Base-by-base conservation (phyloP, 2,113 vertebrate genomes). In the Platichthys stellatus region DNA sequence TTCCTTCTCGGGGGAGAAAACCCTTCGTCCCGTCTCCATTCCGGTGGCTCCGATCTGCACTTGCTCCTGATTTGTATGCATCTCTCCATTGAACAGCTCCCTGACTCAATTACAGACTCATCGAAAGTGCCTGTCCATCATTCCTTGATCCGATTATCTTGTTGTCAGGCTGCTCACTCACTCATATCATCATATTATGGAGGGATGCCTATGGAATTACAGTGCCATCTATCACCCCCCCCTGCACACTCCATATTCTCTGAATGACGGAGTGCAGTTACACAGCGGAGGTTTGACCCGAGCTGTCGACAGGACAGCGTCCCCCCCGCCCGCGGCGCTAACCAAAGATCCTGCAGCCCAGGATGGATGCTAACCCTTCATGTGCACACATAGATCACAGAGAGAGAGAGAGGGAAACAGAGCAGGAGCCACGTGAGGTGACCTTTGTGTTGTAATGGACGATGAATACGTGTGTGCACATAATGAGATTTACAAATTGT, bases 141-240 rank as follows among this genome's bases (percentile, higher is more conserved):
- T 23, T 70, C 38, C 78, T 72, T 85, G 67, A 82, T 90, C 76
- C 62, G 78, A 88, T 90, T 85, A 85, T 86, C 72, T 78, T 86
- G 81, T 89, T 85, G 88, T 90, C 85, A 78, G 70, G 72, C 80
- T 79, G 82, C 82, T 90, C 89, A 77, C 80, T 92, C 86, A 73
- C 75, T 90, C 91, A 88, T 73, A 84, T 90, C 71, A 85, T 87
- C 78, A 84, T 87, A 89, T 89, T 77, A 86, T 62, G 58, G 68
- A 70, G 76, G 66, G 70, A 84, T 85, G 83, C 88, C 80, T 79
- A 82, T 84, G 76, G 86, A 90, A 86, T 86, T 66, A 63, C 80
- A 76, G 58, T 66, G 54, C 70, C 65, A 66, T 89, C 85, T 53
- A 71, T 82, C 85, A 89, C 47, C n/a, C 54, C n/a, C 26, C 51